phyloP scores from a whole-genome alignment of 2,113 vertebrate genomes.

The Phylloscopus trochilus region DNA sequence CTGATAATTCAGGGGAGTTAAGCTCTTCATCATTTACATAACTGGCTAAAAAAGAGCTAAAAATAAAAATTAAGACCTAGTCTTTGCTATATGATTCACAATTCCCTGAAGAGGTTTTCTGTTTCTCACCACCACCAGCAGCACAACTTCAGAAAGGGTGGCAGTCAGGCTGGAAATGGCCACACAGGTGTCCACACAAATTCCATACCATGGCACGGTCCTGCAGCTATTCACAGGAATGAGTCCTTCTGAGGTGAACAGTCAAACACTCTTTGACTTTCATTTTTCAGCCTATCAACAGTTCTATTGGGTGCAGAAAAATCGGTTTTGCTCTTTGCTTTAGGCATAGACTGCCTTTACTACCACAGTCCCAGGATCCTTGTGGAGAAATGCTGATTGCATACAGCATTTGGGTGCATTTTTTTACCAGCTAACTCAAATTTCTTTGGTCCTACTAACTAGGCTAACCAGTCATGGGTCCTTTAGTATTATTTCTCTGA shows the following conservation, averaged over 20 bases:
- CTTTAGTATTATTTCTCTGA: neutral
- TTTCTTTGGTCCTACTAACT: neutral
- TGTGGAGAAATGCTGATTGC: neutral
- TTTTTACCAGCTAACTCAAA: neutral
- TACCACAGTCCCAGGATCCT: neutral
- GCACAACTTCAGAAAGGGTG: neutral
- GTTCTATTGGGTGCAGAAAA: neutral
- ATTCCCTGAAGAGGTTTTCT: neutral
- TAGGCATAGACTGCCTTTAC: neutral
- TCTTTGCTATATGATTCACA: neutral
- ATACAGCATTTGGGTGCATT: neutral
- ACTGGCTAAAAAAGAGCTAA: neutral
- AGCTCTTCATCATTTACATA: neutral
- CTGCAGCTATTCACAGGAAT: neutral
- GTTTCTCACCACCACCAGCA: neutral
- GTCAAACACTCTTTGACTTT: neutral
- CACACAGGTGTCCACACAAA: neutral
- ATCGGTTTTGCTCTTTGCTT: neutral
- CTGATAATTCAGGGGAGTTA: neutral
- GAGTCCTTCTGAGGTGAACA: neutral
- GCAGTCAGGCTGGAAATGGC: neutral
- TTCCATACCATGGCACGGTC: accelerated
- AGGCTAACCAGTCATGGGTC: neutral
- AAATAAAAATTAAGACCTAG: neutral
- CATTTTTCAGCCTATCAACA: neutral